Evolutionary conservation across 2,888 invertebrate species (phyloP).

Genomic region (Gymnosoma rotundatum): DNA sequence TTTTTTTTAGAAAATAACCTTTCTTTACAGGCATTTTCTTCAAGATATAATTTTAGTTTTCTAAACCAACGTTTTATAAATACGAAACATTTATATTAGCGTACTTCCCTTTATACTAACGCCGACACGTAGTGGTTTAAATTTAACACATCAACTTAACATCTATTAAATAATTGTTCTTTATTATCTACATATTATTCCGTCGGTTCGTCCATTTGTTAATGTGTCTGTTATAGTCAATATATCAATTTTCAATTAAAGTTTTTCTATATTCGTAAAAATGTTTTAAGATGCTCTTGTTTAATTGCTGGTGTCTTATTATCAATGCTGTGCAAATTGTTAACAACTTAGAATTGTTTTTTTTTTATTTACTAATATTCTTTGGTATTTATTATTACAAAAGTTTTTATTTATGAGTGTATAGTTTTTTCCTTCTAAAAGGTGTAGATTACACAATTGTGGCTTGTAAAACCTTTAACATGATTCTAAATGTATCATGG

Average conservation of each 20-base stretch:
- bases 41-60: background rate
- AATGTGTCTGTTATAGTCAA: constrained; percentile 8
- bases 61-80: background rate
- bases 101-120: constrained; percentile 10
- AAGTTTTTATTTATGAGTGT: constrained; percentile 1
- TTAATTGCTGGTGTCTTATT: constrained; percentile 55
- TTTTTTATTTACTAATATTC: background rate
- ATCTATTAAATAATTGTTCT: constrained; percentile 24
- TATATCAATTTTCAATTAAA: constrained; percentile 37
- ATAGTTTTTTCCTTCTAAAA: background rate
- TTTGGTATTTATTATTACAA: background rate
- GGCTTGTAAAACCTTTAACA: constrained; percentile 38
- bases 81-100: background rate
- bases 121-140: background rate
- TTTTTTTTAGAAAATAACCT: background rate
- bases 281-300: constrained; percentile 36
- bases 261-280: background rate
- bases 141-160: constrained; percentile 6
- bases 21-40: background rate
- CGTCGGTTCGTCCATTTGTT: background rate
- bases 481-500: background rate
- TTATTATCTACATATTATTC: constrained; percentile 5
- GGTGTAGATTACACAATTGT: constrained; percentile 56
- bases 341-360: constrained; percentile 25
- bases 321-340: constrained; percentile 63